Conservation (phyloP, 2,888 invertebrate species). For the Brassicogethes aeneus region DNA sequence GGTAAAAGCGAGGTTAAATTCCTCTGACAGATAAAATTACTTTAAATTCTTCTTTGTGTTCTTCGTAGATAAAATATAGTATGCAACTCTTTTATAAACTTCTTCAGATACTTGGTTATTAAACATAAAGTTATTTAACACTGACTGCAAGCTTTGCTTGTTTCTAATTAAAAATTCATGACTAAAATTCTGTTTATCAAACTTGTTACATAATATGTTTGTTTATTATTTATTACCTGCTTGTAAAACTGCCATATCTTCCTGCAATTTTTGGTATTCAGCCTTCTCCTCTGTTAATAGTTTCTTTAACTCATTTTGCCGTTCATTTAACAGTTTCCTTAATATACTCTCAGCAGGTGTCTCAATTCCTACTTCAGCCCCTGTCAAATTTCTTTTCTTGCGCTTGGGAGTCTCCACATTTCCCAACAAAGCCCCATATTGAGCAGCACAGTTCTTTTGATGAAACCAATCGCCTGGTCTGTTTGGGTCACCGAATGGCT, state of each 20-base stretch:
- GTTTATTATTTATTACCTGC: slow-evolving; percentile 36
- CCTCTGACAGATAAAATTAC: too few relatives aligned
- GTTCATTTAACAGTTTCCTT: slow-evolving; percentile 64
- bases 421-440: slow-evolving; percentile 74
- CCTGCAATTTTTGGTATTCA: slow-evolving; percentile 64
- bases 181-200: too few relatives aligned
- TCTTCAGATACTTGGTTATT: too few relatives aligned
- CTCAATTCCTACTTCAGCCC: slow-evolving; percentile 46
- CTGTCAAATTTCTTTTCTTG: slow-evolving; percentile 60
- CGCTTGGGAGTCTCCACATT: slow-evolving; percentile 78
- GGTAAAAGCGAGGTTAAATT: too few relatives aligned
- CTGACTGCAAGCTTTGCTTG: too few relatives aligned
- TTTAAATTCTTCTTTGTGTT: too few relatives aligned
- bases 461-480: slow-evolving; percentile 83
- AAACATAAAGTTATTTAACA: too few relatives aligned
- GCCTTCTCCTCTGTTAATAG: slow-evolving; percentile 62
- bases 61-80: too few relatives aligned
- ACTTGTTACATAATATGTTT: too few relatives aligned
- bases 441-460: slow-evolving; percentile 82
- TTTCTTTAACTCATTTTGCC: slow-evolving; percentile 67
- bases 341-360: slow-evolving; percentile 75
- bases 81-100: too few relatives aligned
- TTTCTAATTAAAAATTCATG: too few relatives aligned
- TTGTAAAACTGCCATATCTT: slow-evolving; percentile 49
- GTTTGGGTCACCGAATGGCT: slow-evolving; percentile 66